Conservation (phyloP, 1,140 invertebrate species). For the Battus philenor region DNA sequence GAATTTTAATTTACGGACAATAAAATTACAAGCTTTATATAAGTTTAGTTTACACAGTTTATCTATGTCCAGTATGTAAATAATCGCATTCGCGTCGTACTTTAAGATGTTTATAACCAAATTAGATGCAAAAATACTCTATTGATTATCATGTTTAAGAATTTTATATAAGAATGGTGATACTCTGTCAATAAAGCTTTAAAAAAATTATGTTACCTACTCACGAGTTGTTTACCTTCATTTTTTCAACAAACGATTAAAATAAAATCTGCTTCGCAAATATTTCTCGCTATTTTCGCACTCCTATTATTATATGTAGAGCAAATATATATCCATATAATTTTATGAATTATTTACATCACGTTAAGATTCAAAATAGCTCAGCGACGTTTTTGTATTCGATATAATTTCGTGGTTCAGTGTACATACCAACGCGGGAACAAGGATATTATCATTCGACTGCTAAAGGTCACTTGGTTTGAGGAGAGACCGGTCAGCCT, state of each 20-base stretch:
- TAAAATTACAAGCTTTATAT: too few species aligned
- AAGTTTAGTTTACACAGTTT: too few species aligned
- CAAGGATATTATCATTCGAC: constrained; percentile 68
- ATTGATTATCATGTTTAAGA: too few species aligned
- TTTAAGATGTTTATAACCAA: too few species aligned
- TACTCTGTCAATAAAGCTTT: too few species aligned
- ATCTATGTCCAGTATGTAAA: too few species aligned
- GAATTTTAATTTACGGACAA: too few species aligned
- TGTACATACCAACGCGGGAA: constrained; percentile 52
- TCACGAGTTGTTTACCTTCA: constrained; percentile 3
- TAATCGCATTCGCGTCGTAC: too few species aligned
- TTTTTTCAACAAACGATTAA: not conserved
- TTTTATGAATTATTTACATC: not conserved
- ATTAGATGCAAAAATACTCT: too few species aligned
- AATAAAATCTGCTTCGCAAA: not conserved
- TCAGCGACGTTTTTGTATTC: constrained; percentile 14
- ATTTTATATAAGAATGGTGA: too few species aligned
- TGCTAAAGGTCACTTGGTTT: constrained; percentile 67
- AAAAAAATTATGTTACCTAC: too few species aligned
- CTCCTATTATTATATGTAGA: constrained; percentile 11
- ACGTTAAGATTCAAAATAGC: constrained; percentile 22
- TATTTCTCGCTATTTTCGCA: constrained; percentile 5
- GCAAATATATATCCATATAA: not conserved
- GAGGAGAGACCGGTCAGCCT: constrained; percentile 70
- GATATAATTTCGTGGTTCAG: constrained; percentile 44